Evolutionary conservation across 2,113 vertebrate genomes (phyloP).

Genomic region (Triplophysa tibetana): DNA sequence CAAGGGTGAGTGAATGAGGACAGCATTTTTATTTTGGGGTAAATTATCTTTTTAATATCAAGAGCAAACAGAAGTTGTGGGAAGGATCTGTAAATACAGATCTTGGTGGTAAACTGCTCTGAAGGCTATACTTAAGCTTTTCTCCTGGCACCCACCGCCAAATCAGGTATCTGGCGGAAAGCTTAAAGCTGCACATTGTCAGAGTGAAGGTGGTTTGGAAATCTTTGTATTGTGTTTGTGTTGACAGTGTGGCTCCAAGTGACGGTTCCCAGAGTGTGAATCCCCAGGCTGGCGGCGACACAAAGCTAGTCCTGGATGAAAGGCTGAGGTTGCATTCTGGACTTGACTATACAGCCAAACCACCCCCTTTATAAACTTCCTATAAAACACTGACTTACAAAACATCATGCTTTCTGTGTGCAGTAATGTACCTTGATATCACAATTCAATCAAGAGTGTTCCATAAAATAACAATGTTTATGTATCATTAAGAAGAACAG

Average conservation of each 20-base stretch:
- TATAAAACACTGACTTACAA: neutral
- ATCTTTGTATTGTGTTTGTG: conserved; percentile 51
- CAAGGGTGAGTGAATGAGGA: too few relatives aligned
- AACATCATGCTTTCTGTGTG: neutral
- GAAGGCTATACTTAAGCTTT: conserved; percentile 38
- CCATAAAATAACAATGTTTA: too few relatives aligned
- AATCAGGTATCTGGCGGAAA: conserved; percentile 48
- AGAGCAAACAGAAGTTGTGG: conserved; percentile 18
- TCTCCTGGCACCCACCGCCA: conserved; percentile 36
- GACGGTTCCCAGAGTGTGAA: conserved; percentile 40
- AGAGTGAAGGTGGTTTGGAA: conserved; percentile 43
- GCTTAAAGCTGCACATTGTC: conserved; percentile 50
- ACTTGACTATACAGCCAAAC: conserved; percentile 15
- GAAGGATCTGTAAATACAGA: conserved; percentile 34
- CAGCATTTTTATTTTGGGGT: too few relatives aligned
- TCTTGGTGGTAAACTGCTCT: conserved; percentile 43
- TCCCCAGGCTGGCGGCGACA: conserved; percentile 33
- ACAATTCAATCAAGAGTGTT: neutral
- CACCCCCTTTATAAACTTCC: conserved; percentile 2
- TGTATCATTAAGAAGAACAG: neutral
- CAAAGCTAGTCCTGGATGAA: conserved; percentile 50
- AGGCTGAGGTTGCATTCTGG: conserved; percentile 22
- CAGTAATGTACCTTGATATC: neutral
- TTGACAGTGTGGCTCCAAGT: conserved; percentile 41
- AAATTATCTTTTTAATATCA: neutral